A percentile compares a stretch with the other conserved stretches of the same genome.
These are phyloP conservation scores for Botia almorhae DNA, from an alignment of 2,797 vertebrate genomes.

Conservation along the genomic window DNA sequence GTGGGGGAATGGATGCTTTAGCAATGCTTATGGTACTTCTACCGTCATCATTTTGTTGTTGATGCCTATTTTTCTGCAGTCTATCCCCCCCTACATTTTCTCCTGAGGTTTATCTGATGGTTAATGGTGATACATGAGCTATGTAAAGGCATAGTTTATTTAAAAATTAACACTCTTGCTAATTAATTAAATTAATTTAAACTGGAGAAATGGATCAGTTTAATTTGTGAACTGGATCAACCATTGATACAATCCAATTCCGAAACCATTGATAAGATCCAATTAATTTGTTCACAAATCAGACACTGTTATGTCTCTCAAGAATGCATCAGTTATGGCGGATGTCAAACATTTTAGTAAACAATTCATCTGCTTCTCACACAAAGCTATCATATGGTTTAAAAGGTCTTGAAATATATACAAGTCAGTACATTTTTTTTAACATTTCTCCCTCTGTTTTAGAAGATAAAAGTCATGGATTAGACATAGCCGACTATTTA, in stretches of 20 bases:
- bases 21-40: constrained; percentile 10
- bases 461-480: not conserved
- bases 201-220: too few species aligned
- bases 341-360: too few species aligned
- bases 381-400: not conserved
- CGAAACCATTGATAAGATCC: too few species aligned
- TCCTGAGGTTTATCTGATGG: not conserved
- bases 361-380: too few species aligned
- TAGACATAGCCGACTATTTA: not conserved
- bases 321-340: too few species aligned
- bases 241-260: too few species aligned
- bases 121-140: not conserved
- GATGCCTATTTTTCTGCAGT: not conserved
- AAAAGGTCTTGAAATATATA: not conserved
- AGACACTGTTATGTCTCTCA: too few species aligned
- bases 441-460: not conserved
- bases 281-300: too few species aligned
- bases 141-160: not conserved
- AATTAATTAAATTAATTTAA: too few species aligned
- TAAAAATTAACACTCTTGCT: not conserved
- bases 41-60: not conserved
- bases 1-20: constrained; percentile 5
- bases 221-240: too few species aligned
- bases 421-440: not conserved
- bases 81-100: not conserved